These are phyloP conservation scores for Phania funesta DNA, from an alignment of 2,888 invertebrate genomes.

Conservation along the genomic window DNA sequence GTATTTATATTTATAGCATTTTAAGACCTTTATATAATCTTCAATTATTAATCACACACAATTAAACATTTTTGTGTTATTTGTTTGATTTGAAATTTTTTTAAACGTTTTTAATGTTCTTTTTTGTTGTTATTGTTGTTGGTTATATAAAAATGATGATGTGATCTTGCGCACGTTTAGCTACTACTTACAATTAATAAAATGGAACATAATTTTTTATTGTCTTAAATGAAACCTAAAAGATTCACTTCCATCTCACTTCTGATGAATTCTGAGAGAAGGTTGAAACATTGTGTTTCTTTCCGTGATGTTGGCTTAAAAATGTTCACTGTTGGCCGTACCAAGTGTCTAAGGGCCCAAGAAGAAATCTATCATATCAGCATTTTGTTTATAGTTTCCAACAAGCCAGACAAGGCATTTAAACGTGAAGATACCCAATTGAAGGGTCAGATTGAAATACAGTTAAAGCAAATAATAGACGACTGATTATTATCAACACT, in stretches of 20 bases:
- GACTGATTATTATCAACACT: too few relatives aligned
- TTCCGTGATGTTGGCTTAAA: too few relatives aligned
- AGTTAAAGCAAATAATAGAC: too few relatives aligned
- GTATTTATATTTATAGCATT: background rate
- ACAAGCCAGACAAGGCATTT: too few relatives aligned
- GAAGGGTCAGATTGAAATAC: too few relatives aligned
- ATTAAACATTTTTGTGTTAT: slow-evolving; percentile 22
- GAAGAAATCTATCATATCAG: too few relatives aligned
- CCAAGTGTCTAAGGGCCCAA: too few relatives aligned
- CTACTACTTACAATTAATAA: slow-evolving; percentile 53
- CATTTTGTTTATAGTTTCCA: too few relatives aligned
- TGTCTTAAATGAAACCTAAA: slow-evolving; percentile 41
- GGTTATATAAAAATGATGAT: background rate
- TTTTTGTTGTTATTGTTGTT: background rate
- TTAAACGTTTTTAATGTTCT: slow-evolving; percentile 7
- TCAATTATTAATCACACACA: slow-evolving; percentile 55
- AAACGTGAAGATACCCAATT: too few relatives aligned
- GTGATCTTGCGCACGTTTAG: slow-evolving; percentile 29
- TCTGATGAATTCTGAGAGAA: background rate
- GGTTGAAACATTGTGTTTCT: too few relatives aligned
- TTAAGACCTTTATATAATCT: slow-evolving; percentile 1
- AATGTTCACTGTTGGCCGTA: too few relatives aligned
- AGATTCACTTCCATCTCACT: background rate
- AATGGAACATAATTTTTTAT: slow-evolving; percentile 48
- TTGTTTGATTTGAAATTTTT: background rate